A percentile compares a stretch with the other conserved stretches of the same genome.
These are phyloP conservation scores for Gymnorhina tibicen DNA, from an alignment of 2,113 vertebrate genomes.

Conservation along the genomic window DNA sequence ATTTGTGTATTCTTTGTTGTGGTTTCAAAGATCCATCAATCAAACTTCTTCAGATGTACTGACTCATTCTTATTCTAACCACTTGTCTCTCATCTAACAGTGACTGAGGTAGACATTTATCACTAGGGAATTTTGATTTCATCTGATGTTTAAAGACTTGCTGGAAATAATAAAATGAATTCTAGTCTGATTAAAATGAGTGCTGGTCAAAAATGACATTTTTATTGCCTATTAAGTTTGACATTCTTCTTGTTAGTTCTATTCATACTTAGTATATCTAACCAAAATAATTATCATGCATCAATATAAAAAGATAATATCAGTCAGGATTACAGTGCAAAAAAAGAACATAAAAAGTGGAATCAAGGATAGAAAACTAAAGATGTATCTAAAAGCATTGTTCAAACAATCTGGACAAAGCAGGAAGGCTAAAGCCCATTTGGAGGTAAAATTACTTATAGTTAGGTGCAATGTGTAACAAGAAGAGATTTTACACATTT, in stretches of 20 bases:
- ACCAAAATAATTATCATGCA: neutral
- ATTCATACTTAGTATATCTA: neutral
- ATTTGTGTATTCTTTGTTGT: neutral
- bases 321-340: neutral
- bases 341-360: neutral
- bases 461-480: neutral
- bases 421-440: neutral
- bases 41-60: neutral
- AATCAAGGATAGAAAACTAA: neutral
- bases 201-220: neutral
- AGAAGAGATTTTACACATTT: neutral
- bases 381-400: neutral
- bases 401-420: neutral
- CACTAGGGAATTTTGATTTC: neutral
- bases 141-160: neutral
- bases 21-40: neutral
- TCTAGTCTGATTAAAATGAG: constrained; percentile 14
- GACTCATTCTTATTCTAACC: neutral
- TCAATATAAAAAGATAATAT: neutral
- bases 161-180: constrained; percentile 10
- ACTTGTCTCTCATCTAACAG: neutral
- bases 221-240: neutral
- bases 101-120: neutral
- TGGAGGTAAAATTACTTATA: neutral
- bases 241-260: neutral